phyloP scores from a whole-genome alignment of 2,797 vertebrate species.

The Ctenochaetus hawaiiensis region DNA sequence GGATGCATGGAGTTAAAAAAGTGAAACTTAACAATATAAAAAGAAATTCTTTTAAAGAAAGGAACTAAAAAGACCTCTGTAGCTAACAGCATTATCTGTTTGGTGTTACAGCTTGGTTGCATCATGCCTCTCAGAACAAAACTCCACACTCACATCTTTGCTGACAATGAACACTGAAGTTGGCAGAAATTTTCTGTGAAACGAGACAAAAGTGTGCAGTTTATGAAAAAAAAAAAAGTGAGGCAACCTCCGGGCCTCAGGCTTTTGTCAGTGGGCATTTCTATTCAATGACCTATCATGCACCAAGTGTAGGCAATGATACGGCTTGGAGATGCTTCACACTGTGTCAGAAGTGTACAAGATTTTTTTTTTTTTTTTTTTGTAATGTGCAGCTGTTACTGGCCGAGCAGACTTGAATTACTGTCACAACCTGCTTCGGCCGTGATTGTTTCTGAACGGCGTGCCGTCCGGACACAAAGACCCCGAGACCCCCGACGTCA shows the following conservation, averaged over 20 bases:
- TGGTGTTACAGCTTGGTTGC: constrained; percentile 88
- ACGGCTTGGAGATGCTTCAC: constrained; percentile 72
- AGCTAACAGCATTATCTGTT: constrained; percentile 88
- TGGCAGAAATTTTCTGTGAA: constrained; percentile 88
- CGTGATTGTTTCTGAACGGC: constrained; percentile 48
- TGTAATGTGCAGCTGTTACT: constrained; percentile 56
- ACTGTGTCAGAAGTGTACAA: constrained; percentile 60
- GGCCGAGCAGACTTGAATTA: constrained; percentile 41
- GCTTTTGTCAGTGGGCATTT: constrained; percentile 84
- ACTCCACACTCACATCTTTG: constrained; percentile 86
- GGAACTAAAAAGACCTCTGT: constrained; percentile 86
- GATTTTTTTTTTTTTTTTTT: not conserved
- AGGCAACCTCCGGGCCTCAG: constrained; percentile 84
- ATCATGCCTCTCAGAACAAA: constrained; percentile 88
- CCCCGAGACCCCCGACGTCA: constrained; percentile 20
- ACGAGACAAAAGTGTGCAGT: constrained; percentile 86
- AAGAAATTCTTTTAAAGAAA: constrained; percentile 85
- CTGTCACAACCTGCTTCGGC: constrained; percentile 49
- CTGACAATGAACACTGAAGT: constrained; percentile 89
- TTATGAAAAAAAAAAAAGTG: constrained; percentile 79
- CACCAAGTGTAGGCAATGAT: constrained; percentile 65
- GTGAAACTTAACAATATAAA: constrained; percentile 86
- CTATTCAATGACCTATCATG: constrained; percentile 79
- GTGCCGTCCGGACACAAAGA: constrained; percentile 47
- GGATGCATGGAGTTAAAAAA: constrained; percentile 78